phyloP scores from a whole-genome alignment of 2,113 vertebrate genomes.

The Geococcyx californianus region DNA sequence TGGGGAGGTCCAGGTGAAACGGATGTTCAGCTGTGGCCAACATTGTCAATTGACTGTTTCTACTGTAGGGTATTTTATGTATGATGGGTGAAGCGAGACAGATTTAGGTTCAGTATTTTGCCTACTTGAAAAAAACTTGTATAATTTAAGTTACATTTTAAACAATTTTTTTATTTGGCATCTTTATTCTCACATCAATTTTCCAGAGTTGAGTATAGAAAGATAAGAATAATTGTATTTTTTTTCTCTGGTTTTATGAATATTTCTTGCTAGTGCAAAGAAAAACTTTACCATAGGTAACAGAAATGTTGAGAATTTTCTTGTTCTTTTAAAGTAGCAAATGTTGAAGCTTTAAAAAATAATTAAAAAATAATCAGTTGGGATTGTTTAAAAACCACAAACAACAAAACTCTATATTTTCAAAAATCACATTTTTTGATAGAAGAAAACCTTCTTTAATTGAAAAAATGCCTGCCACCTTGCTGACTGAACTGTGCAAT shows the following conservation, averaged over 20 bases:
- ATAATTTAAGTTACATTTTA: not conserved
- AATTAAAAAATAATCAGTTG: not conserved
- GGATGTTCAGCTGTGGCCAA: not conserved
- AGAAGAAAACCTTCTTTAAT: not conserved
- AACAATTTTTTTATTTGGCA: not conserved
- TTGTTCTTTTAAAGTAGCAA: not conserved
- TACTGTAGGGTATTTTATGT: not conserved
- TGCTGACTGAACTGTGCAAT: not conserved
- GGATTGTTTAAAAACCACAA: not conserved
- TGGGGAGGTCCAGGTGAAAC: not conserved
- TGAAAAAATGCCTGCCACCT: slow-evolving; percentile 21
- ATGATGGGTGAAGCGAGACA: not conserved
- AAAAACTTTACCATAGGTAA: not conserved
- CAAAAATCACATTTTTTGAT: slow-evolving; percentile 13
- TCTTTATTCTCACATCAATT: not conserved
- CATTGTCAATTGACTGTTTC: not conserved
- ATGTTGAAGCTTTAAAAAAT: not conserved
- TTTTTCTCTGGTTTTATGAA: not conserved
- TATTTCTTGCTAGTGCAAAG: not conserved
- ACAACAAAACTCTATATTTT: not conserved
- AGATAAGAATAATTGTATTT: not conserved
- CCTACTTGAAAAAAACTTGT: not conserved
- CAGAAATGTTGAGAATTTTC: not conserved
- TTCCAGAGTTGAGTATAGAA: not conserved
- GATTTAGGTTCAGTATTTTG: not conserved